phyloP scores from a whole-genome alignment of 1,140 invertebrate species.

The Hesperophylax magnus region DNA sequence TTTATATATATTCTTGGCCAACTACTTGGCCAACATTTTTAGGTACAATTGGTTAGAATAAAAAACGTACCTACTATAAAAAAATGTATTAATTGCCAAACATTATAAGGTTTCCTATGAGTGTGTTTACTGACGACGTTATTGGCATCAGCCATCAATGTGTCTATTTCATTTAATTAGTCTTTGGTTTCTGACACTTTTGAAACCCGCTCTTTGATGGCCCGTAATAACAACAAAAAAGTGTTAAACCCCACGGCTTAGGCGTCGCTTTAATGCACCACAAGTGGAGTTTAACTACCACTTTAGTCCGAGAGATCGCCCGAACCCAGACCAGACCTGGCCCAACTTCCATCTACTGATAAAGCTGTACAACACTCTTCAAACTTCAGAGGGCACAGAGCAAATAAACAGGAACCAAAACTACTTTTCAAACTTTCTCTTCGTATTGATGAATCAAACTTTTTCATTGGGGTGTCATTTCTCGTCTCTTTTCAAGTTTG shows the following conservation, averaged over 20 bases:
- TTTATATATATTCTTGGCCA: no score
- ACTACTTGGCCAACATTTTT: no score
- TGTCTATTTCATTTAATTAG: constrained; percentile 8
- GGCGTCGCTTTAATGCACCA: constrained; percentile 17
- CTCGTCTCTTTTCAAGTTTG: background rate
- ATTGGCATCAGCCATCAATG: no score
- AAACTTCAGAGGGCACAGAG: background rate
- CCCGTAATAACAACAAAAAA: constrained; percentile 6
- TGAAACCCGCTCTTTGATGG: constrained; percentile 7
- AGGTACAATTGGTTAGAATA: no score
- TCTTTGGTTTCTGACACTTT: background rate
- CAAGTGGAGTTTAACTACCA: constrained; percentile 32
- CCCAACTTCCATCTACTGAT: constrained; percentile 5
- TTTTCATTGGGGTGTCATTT: background rate
- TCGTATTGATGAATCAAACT: background rate
- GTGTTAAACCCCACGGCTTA: background rate
- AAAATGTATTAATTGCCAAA: no score
- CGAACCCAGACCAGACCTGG: no score
- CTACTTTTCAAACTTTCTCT: no score
- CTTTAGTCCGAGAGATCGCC: constrained; percentile 9
- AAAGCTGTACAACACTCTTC: background rate
- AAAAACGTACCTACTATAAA: no score
- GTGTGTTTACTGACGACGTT: no score
- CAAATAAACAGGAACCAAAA: background rate
- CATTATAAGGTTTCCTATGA: no score